A percentile compares a stretch with the other conserved stretches of the same genome.
Conservation (phyloP, 2,888 invertebrate genomes). For the Pseudococcus viburni region DNA sequence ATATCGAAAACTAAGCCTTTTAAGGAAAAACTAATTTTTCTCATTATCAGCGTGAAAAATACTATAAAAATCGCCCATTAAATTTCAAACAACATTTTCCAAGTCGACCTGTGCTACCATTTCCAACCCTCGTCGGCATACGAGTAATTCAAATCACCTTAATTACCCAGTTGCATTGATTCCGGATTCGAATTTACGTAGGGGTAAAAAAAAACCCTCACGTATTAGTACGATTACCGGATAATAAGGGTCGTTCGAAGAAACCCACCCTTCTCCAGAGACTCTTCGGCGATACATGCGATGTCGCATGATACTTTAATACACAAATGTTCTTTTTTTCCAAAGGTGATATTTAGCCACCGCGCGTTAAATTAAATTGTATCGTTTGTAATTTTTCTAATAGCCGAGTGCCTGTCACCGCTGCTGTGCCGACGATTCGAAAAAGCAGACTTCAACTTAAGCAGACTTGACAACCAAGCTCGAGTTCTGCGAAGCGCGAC, state of each 20-base stretch:
- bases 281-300: conserved; percentile 13
- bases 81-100: no score
- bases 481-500: background rate
- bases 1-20: no score
- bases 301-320: conserved; percentile 6
- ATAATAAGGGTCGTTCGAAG: conserved; percentile 8
- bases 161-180: background rate
- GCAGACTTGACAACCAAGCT: background rate
- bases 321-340: background rate
- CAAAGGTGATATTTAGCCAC: conserved; percentile 12
- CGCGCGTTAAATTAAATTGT: conserved; percentile 34
- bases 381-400: conserved; percentile 46
- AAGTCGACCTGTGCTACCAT: no score
- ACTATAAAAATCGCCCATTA: no score
- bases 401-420: conserved; percentile 3
- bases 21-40: no score
- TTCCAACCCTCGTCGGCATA: background rate
- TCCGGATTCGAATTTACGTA: background rate
- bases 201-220: background rate
- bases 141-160: background rate
- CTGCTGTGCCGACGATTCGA: background rate
- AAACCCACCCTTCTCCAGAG: background rate
- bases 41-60: no score
- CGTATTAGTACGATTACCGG: background rate
- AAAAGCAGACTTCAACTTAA: background rate